These are phyloP conservation scores for Eupithecia vulgata DNA, from an alignment of 2,888 invertebrate genomes.

Conservation along the genomic window DNA sequence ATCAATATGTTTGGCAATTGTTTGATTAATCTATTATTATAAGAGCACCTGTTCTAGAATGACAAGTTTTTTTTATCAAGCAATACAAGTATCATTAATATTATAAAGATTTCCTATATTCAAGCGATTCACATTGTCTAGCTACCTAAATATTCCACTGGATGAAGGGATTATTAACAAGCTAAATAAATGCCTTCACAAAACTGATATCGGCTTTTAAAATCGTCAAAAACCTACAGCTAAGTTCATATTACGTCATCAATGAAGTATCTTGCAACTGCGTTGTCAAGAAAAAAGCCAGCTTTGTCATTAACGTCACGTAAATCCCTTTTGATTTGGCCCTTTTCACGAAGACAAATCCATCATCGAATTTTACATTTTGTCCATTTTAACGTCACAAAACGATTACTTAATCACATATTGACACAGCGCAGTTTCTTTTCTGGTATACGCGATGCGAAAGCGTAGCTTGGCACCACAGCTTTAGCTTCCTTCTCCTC, in stretches of 20 bases:
- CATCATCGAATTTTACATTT: background rate
- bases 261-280: background rate
- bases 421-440: slow-evolving; percentile 91
- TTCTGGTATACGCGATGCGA: slow-evolving; percentile 88
- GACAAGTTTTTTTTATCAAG: slow-evolving; percentile 5
- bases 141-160: slow-evolving; percentile 15
- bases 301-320: background rate
- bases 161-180: slow-evolving; percentile 3
- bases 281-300: background rate
- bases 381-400: slow-evolving; percentile 8
- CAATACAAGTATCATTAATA: background rate
- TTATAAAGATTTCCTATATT: background rate
- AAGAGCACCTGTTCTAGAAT: slow-evolving; percentile 13
- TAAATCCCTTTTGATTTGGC: slow-evolving; percentile 1
- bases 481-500: slow-evolving; percentile 74
- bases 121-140: background rate
- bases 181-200: slow-evolving; percentile 19
- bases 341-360: slow-evolving; percentile 7
- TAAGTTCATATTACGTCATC: slow-evolving; percentile 6
- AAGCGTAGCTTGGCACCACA: slow-evolving; percentile 84
- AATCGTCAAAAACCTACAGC: slow-evolving; percentile 8
- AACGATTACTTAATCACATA: slow-evolving; percentile 80
- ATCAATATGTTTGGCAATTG: slow-evolving; percentile 25
- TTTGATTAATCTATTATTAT: background rate
- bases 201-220: background rate